Percentiles rank a stretch among this genome's conserved stretches.
These are phyloP conservation scores for Drosophila santomea DNA, from an alignment of 1,140 invertebrate species.

Conservation along the genomic window DNA sequence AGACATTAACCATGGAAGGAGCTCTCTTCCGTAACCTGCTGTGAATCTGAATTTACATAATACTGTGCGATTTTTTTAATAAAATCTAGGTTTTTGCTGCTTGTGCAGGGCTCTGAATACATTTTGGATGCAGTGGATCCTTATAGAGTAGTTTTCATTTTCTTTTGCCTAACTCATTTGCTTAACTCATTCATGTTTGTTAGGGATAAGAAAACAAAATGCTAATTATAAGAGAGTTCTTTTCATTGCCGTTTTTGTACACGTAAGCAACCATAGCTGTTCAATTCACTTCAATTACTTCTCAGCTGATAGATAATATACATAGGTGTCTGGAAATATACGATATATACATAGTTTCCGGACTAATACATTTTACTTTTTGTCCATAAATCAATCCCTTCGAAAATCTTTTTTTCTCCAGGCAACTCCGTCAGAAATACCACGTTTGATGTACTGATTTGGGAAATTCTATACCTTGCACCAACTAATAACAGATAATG, in stretches of 20 bases:
- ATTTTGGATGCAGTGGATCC: background rate
- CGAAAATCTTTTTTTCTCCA: background rate
- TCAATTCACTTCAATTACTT: background rate
- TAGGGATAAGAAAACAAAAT: too few species aligned
- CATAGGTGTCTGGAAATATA: too few species aligned
- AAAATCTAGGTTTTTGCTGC: background rate
- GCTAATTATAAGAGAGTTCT: too few species aligned
- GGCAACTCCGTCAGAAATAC: background rate
- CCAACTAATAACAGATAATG: conserved; percentile 9
- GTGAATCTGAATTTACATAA: conserved; percentile 10
- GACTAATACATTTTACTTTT: too few species aligned
- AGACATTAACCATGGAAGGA: conserved; percentile 46
- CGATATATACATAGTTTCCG: too few species aligned
- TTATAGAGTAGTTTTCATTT: background rate
- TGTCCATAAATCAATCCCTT: background rate
- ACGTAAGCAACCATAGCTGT: too few species aligned
- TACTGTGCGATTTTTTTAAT: background rate
- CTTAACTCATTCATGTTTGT: too few species aligned
- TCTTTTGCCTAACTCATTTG: too few species aligned
- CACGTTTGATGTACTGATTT: conserved; percentile 3
- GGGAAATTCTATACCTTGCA: conserved; percentile 9
- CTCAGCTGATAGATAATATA: background rate
- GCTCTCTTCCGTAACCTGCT: conserved; percentile 15
- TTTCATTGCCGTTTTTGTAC: background rate
- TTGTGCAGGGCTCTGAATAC: background rate